Percentiles rank a stretch among this genome's conserved stretches.
These are phyloP conservation scores for Temnothorax longispinosus DNA, from an alignment of 1,140 invertebrate species.

Conservation along the genomic window DNA sequence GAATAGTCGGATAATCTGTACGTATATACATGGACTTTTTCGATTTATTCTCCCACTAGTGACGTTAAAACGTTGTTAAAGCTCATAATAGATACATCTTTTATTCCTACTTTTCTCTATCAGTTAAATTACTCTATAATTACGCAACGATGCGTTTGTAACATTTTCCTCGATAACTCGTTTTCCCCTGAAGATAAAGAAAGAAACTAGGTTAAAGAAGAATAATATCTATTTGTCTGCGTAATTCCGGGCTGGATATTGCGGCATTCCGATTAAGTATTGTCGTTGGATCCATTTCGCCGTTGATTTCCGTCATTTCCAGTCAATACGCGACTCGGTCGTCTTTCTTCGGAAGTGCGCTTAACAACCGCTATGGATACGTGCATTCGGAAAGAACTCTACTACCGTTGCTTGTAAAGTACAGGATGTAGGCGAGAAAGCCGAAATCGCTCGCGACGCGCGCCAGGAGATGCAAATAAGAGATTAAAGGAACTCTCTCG, in stretches of 20 bases:
- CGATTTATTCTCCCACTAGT: neutral
- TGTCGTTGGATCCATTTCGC: neutral
- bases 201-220: neutral
- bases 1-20: constrained; percentile 15
- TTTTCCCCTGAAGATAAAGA: neutral
- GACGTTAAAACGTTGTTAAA: neutral
- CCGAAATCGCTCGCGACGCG: constrained; percentile 17
- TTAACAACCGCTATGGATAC: neutral
- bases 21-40: neutral
- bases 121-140: neutral
- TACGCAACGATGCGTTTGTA: neutral
- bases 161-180: neutral
- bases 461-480: constrained; percentile 53
- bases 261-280: neutral
- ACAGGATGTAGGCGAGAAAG: constrained; percentile 22
- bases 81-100: neutral
- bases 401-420: neutral
- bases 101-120: neutral
- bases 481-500: constrained; percentile 44
- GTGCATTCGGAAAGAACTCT: constrained; percentile 11
- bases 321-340: constrained; percentile 6
- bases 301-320: constrained; percentile 12
- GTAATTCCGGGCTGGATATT: neutral
- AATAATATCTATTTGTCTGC: neutral
- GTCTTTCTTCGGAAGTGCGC: constrained; percentile 4